Conservation (phyloP, 2,797 vertebrate species). For the Pyrrhura leucotis region DNA sequence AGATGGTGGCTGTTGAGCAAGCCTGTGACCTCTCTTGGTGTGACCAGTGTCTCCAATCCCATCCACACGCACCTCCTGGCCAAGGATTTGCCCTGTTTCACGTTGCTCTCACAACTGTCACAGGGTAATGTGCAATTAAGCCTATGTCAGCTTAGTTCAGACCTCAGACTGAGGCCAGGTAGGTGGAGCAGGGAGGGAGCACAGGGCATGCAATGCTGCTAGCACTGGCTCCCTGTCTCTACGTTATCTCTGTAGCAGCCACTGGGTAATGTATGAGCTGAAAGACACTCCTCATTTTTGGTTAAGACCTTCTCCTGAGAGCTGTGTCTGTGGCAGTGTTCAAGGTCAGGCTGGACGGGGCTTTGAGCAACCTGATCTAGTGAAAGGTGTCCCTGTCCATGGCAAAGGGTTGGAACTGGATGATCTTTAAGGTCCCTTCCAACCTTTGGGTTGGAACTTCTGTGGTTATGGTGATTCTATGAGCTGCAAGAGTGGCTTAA, state of each 20-base stretch:
- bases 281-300: neutral
- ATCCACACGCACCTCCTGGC: neutral
- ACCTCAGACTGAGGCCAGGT: neutral
- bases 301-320: neutral
- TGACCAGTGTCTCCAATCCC: neutral
- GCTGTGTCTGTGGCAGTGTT: neutral
- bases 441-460: neutral
- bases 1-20: neutral
- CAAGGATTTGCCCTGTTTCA: neutral
- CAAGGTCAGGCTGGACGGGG: neutral
- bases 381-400: neutral
- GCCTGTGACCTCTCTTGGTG: accelerated
- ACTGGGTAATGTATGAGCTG: neutral
- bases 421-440: too few species aligned
- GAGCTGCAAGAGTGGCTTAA: too few species aligned
- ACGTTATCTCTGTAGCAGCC: neutral
- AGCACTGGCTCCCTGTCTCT: neutral
- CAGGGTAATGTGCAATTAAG: neutral
- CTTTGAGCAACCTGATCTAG: neutral
- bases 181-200: neutral
- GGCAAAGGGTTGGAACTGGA: neutral
- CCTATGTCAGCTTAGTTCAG: neutral
- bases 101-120: neutral
- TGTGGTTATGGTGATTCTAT: too few species aligned
- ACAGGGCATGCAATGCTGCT: too few species aligned